Percentiles rank a stretch among this genome's conserved stretches.
Conservation (phyloP, 2,797 vertebrate species). For the Acanthornis magna region DNA sequence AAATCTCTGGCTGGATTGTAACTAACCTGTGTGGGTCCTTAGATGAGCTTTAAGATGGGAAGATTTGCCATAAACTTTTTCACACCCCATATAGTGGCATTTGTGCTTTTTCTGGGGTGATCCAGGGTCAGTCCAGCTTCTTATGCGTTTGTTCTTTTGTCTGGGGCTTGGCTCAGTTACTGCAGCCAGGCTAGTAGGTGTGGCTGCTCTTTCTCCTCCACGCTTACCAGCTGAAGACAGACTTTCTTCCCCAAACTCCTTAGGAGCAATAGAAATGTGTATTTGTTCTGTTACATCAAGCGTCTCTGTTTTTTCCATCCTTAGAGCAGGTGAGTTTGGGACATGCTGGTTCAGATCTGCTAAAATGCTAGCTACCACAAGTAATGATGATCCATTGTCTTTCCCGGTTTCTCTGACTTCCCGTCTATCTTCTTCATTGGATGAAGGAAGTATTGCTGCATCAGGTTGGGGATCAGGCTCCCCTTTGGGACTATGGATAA, state of each 20-base stretch:
- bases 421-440: constrained; percentile 81
- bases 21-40: constrained; percentile 99
- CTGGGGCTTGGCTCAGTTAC: constrained; percentile 82
- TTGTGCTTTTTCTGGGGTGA: constrained; percentile 97
- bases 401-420: constrained; percentile 81
- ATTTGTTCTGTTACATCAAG: constrained; percentile 71
- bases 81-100: constrained; percentile 97
- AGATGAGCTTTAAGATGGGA: constrained; percentile 99
- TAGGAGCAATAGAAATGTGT: constrained; percentile 69
- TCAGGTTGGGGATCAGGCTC: constrained; percentile 80
- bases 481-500: constrained; percentile 87
- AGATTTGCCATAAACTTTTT: constrained; percentile 99
- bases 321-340: constrained; percentile 74
- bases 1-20: constrained; percentile 37
- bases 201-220: constrained; percentile 88
- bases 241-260: constrained; percentile 73
- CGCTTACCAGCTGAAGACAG: constrained; percentile 46
- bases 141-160: constrained; percentile 92
- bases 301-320: constrained; percentile 56
- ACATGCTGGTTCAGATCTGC: constrained; percentile 96
- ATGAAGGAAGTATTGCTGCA: constrained; percentile 70
- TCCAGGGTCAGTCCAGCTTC: constrained; percentile 88
- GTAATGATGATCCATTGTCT: constrained; percentile 89
- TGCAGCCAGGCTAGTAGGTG: constrained; percentile 85
- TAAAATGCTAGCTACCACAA: constrained; percentile 94